Evolutionary conservation across 2,888 invertebrate genomes (phyloP), one percentile per base, ranked within the genome.

Genomic region (Marronus borbonicus): DNA sequence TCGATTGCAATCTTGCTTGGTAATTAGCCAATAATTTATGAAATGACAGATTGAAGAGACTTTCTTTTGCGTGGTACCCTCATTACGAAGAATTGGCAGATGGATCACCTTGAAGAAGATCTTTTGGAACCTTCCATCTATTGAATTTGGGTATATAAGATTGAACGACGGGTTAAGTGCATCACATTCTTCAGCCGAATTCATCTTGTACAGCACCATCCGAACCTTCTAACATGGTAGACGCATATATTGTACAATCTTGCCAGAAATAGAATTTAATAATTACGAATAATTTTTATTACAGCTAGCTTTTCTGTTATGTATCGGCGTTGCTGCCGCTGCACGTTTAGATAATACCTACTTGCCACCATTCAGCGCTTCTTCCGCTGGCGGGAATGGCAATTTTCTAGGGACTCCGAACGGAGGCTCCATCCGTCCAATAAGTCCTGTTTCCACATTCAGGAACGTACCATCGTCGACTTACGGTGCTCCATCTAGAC

Each of bases 301-400:
- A 50, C 88, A 91, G 91, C 84, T 90, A 72, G 84, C 89, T 79
- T 82, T 89, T 70, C 76, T 90, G 44, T 82, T 88, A 24, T 83
- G 89, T 78, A 88, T 87, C 1, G 85, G 78, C 4, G 81, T 86
- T 36, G 88, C 89, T 10, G 79, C 87, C 14, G 90, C 90, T 2
- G 92, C 90, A 3, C 89, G 90, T 14, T 86, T 92, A 65, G 92
- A 92, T 64, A 91, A 90, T 58, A 90, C 89, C 7, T 91, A 91
- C 85, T 88, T 92, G 0, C 92, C 92, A 0, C 91, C 92, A 3
- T 88, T 89, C 79, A 89, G 90, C 5, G 89, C 89, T 0, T 86
- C 88, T 8, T 89, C 90, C 0, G 88, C 91, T 5, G 92, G 92
- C 0, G 90, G 90, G 0, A 87, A 84, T 74, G 90, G 89, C 12